Conservation (phyloP, 2,113 vertebrate species). For the Oreochromis aureus region DNA sequence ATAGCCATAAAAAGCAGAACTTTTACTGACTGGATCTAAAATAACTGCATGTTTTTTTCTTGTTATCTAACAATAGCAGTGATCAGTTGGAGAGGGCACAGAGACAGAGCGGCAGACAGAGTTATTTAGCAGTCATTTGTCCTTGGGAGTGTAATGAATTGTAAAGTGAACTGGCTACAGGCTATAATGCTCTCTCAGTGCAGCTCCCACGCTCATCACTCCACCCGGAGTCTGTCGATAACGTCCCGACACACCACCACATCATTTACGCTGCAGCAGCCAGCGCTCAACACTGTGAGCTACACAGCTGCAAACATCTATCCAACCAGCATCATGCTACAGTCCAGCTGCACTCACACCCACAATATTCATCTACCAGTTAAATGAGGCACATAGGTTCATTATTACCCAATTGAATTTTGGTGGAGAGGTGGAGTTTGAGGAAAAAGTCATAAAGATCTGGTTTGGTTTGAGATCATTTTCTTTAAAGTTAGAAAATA, state of each 20-base stretch:
- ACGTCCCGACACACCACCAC: slow-evolving; percentile 4
- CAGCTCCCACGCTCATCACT: slow-evolving; percentile 52
- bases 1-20: background rate
- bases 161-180: slow-evolving; percentile 64
- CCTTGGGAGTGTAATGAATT: slow-evolving; percentile 68
- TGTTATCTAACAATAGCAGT: background rate
- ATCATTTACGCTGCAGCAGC: slow-evolving; percentile 8
- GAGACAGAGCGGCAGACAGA: background rate
- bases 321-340: background rate
- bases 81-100: background rate
- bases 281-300: background rate
- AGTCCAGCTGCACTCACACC: background rate
- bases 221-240: slow-evolving; percentile 47
- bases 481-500: background rate
- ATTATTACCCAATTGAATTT: background rate
- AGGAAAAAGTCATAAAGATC: background rate
- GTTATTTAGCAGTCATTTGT: slow-evolving; percentile 52
- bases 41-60: background rate
- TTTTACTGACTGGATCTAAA: background rate
- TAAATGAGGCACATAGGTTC: background rate
- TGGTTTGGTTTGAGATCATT: background rate
- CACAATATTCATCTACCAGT: background rate
- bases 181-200: slow-evolving; percentile 50
- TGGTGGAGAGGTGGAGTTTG: background rate
- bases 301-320: slow-evolving; percentile 1